These are phyloP conservation scores for Lasioglossum pauxillum DNA, from an alignment of 2,888 invertebrate genomes.

Conservation along the genomic window DNA sequence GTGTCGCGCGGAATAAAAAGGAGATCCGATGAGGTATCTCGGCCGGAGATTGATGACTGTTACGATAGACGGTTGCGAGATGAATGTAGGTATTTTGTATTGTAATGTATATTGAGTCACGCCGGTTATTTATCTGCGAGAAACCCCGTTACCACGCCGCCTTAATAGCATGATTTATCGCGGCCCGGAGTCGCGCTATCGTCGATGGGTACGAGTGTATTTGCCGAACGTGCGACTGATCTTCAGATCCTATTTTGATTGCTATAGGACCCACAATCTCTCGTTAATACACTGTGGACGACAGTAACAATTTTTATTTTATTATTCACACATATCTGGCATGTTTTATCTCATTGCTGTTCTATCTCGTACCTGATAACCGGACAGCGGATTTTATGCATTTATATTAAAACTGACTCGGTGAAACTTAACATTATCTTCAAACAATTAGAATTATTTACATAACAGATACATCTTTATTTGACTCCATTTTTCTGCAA, in stretches of 20 bases:
- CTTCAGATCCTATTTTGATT: background rate
- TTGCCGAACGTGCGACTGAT: background rate
- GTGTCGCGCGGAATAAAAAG: conserved; percentile 37
- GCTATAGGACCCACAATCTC: background rate
- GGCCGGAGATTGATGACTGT: conserved; percentile 45
- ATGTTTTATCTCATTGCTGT: no score
- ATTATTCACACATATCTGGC: no score
- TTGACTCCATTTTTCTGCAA: no score
- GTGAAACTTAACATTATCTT: no score
- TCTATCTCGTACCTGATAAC: no score
- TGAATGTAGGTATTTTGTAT: conserved; percentile 52
- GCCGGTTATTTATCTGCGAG: conserved; percentile 34
- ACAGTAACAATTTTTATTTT: background rate
- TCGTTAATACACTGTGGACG: background rate
- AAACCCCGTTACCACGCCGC: conserved; percentile 15
- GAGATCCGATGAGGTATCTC: conserved; percentile 32
- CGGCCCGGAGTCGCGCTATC: background rate
- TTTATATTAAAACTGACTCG: no score
- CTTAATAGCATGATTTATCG: conserved; percentile 43
- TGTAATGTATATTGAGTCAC: conserved; percentile 44
- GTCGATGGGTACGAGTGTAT: background rate
- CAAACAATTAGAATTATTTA: no score
- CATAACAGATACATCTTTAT: no score
- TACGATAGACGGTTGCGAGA: conserved; percentile 41
- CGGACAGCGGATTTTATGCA: no score